A percentile compares a stretch with the other conserved stretches of the same genome.
Conservation (phyloP, 2,888 invertebrate species). For the Eupithecia dodoneata region DNA sequence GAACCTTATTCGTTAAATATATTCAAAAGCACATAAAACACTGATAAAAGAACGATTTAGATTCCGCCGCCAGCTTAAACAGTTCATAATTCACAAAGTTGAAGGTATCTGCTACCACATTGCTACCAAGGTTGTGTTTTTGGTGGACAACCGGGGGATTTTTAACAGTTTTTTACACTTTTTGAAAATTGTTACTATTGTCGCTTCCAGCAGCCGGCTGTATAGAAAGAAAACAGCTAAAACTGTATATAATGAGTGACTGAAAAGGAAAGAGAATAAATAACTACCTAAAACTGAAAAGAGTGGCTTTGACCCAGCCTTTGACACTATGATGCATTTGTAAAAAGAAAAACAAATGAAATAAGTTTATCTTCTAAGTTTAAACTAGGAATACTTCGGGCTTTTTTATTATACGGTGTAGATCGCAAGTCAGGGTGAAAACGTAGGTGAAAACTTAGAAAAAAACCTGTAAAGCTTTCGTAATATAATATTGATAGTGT, state of each 20-base stretch:
- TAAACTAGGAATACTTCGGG: background rate
- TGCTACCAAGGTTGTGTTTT: constrained; percentile 9
- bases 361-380: background rate
- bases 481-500: constrained; percentile 5
- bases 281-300: background rate
- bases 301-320: background rate
- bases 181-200: no score
- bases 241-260: no score
- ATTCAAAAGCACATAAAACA: constrained; percentile 37
- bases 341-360: background rate
- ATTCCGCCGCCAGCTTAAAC: constrained; percentile 18
- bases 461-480: background rate
- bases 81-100: constrained; percentile 46
- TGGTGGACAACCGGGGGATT: background rate
- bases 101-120: background rate
- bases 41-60: constrained; percentile 43
- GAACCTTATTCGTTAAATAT: background rate
- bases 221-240: background rate
- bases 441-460: background rate
- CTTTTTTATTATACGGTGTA: background rate
- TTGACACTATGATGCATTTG: background rate
- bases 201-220: background rate
- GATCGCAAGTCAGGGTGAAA: no score
- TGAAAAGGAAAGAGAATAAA: no score
- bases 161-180: background rate